Base-by-base conservation (phyloP, 2,888 invertebrate species). In the Drosophila flavopinicola region DNA sequence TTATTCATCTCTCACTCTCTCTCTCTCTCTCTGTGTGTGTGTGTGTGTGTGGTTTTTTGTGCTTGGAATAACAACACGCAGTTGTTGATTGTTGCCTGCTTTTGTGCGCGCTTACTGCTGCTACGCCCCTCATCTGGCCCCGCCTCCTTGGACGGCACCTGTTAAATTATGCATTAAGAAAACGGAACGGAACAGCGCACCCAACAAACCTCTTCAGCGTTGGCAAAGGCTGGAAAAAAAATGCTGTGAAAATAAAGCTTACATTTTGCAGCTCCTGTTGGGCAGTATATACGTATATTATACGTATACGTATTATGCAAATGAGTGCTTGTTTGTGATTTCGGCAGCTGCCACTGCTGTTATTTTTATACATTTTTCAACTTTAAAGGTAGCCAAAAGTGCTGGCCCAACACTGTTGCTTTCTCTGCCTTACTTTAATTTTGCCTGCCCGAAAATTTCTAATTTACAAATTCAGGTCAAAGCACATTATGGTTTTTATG, bases 101-200 rank as follows among this genome's bases (percentile, higher is more conserved):
- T 86, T 64, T 69, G 58, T 53, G 83, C 67, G 48, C 39, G 53
- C 32, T 41, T 33, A 37, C 61, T 66, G 75, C 60, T 74, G 63
- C 61, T 41, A 49, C 58, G 44, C 45, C 41, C 24, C 45, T 41
- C 53, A 29, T 57, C 49, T 53, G 10, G 30, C 11, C 33, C 33
- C 15, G 10, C 7, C 13, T 6, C 35, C 24, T 20, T 15, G 11
- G 44, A 56, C 53, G 78, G 66, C 69, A 66, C 72, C 79, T 83
- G 83, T 87, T 83, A 83, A 83, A 83, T 83, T 83, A 83, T 83
- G 87, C 87, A 83, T 83, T 87, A 83, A 82, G 65, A 69, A 66
- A 66, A 66, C 60, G 39, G n/a, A 58, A 42, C 49, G 42, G 42
- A 20, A 20, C 17, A n/a, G 20, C 53, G 20, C 64, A 58, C 44